Conservation (phyloP, 1,140 invertebrate genomes). For the Tetramorium simillimum region DNA sequence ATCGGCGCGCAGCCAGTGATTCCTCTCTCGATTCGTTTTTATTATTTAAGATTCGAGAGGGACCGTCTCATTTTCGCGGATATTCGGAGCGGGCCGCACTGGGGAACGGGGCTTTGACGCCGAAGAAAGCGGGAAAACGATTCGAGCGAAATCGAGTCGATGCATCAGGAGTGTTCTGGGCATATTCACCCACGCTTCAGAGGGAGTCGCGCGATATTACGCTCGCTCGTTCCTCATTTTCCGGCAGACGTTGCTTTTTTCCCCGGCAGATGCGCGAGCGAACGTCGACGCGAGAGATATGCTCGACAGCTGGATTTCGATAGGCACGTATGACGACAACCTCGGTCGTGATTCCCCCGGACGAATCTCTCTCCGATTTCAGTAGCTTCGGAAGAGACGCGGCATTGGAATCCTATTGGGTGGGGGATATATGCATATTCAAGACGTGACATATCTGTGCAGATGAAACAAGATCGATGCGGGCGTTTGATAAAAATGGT, state of each 20-base stretch:
- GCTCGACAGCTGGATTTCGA: slow-evolving; percentile 46
- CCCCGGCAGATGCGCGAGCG: slow-evolving; percentile 7
- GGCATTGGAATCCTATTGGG: background rate
- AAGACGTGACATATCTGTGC: background rate
- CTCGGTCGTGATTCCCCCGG: background rate
- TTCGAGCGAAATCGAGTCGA: slow-evolving; percentile 41
- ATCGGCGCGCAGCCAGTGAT: background rate
- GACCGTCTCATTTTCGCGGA: background rate
- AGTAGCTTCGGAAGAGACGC: slow-evolving; percentile 20
- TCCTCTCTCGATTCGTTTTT: background rate
- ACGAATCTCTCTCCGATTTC: slow-evolving; percentile 41
- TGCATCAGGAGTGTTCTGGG: slow-evolving; percentile 43
- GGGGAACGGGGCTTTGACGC: background rate
- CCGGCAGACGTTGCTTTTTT: slow-evolving; percentile 52
- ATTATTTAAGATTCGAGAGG: slow-evolving; percentile 18
- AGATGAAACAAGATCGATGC: slow-evolving; percentile 22
- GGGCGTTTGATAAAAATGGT: background rate
- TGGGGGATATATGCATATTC: background rate
- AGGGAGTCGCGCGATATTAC: slow-evolving; percentile 38
- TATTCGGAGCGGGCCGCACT: background rate
- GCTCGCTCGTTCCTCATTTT: slow-evolving; percentile 47
- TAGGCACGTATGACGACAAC: slow-evolving; percentile 37
- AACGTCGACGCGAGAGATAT: slow-evolving; percentile 34
- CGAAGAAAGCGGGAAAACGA: background rate
- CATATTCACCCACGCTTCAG: slow-evolving; percentile 9